These are phyloP conservation scores for Psylliodes chrysocephalus DNA, from an alignment of 2,888 invertebrate species.

Conservation along the genomic window DNA sequence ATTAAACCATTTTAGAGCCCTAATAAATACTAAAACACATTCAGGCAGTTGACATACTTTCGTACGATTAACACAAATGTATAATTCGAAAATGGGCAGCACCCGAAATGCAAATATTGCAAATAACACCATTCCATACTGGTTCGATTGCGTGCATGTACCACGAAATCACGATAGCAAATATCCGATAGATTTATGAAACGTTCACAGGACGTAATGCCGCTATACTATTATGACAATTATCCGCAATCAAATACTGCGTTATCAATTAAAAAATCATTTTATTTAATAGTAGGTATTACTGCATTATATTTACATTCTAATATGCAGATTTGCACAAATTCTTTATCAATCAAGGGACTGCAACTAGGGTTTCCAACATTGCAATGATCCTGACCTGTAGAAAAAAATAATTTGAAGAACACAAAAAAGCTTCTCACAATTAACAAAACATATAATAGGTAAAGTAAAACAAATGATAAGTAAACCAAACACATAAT, in stretches of 20 bases:
- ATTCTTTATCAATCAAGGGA: too few relatives aligned
- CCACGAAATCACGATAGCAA: conserved; percentile 31
- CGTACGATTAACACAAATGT: conserved; percentile 23
- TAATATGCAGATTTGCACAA: too few relatives aligned
- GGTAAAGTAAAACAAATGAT: too few relatives aligned
- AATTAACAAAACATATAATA: too few relatives aligned
- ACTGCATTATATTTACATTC: too few relatives aligned
- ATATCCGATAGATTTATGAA: conserved; percentile 44
- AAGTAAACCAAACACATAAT: too few relatives aligned
- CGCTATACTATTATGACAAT: conserved; percentile 52
- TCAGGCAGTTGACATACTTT: conserved; percentile 24
- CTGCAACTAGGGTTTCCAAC: too few relatives aligned
- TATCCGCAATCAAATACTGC: conserved; percentile 51
- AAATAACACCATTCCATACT: conserved; percentile 21
- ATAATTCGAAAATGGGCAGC: conserved; percentile 30
- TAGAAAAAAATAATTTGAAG: too few relatives aligned
- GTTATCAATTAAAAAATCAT: too few relatives aligned
- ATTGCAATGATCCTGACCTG: too few relatives aligned
- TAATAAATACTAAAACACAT: conserved; percentile 16
- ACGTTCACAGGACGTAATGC: conserved; percentile 39
- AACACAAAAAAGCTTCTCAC: too few relatives aligned
- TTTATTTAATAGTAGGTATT: too few relatives aligned
- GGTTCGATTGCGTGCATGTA: conserved; percentile 25
- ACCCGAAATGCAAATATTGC: conserved; percentile 26
- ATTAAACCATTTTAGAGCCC: conserved; percentile 24